phyloP scores from a whole-genome alignment of 2,888 invertebrate species.

The Tridacna crocea region DNA sequence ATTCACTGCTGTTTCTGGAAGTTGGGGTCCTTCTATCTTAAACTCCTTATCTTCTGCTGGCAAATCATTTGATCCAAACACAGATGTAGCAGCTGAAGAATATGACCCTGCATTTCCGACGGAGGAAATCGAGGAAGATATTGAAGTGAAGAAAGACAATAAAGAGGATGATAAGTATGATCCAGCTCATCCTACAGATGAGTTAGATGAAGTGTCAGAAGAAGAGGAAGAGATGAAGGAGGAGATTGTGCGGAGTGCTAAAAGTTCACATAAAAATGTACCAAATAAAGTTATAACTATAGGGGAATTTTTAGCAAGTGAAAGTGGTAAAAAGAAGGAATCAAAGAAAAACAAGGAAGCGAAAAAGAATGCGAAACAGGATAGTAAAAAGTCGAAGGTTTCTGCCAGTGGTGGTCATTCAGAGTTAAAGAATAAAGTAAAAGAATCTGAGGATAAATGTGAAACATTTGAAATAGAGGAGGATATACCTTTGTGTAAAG shows the following conservation, averaged over 20 bases:
- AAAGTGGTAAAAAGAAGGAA: background rate
- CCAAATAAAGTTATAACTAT: constrained; percentile 28
- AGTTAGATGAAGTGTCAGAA: constrained; percentile 31
- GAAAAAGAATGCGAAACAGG: constrained; percentile 17
- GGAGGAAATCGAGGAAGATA: constrained; percentile 53
- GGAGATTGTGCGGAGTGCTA: background rate
- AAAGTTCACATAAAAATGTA: background rate
- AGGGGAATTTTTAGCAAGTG: background rate
- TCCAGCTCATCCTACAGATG: constrained; percentile 61
- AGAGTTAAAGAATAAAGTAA: constrained; percentile 4
- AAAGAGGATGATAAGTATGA: constrained; percentile 58
- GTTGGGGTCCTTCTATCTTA: constrained; percentile 36
- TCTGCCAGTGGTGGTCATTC: constrained; percentile 4
- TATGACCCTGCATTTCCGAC: constrained; percentile 62
- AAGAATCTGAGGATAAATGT: constrained; percentile 11
- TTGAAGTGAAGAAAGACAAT: background rate
- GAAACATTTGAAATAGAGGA: constrained; percentile 10
- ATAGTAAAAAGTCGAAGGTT: constrained; percentile 12
- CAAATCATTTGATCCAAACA: background rate
- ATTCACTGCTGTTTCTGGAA: constrained; percentile 40
- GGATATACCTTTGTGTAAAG: constrained; percentile 14
- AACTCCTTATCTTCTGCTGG: constrained; percentile 16
- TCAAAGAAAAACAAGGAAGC: constrained; percentile 13
- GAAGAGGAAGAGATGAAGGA: constrained; percentile 9
- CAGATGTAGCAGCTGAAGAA: constrained; percentile 33